phyloP scores from a whole-genome alignment of 2,113 vertebrate species.

The Smithornis capensis region DNA sequence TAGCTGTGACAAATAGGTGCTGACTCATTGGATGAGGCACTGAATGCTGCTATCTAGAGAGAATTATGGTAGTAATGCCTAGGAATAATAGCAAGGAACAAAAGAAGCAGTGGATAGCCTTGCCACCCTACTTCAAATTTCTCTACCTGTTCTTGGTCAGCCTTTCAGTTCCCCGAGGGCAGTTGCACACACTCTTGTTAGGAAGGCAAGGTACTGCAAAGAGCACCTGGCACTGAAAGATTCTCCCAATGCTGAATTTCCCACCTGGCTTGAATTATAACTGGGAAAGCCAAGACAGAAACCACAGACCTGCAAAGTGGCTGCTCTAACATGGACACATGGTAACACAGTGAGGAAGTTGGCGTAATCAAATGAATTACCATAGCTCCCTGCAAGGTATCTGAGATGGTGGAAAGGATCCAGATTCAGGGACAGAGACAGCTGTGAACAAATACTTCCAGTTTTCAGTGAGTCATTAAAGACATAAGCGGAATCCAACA shows the following conservation, averaged over 20 bases:
- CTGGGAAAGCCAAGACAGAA: background rate
- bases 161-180: rapidly evolving
- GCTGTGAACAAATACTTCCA: background rate
- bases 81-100: background rate
- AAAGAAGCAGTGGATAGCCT: background rate
- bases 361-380: background rate
- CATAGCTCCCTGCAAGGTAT: background rate
- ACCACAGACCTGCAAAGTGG: background rate
- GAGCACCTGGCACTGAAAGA: background rate
- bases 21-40: background rate
- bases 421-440: background rate
- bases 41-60: background rate
- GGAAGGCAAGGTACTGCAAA: background rate
- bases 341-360: background rate
- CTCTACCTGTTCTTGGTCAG: background rate
- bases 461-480: background rate
- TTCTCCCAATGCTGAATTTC: background rate
- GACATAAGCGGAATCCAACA: background rate
- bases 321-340: background rate
- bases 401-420: background rate
- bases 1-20: background rate
- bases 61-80: background rate
- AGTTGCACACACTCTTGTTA: background rate
- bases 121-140: background rate
- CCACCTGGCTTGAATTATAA: background rate